Conservation (phyloP, 1,140 invertebrate species). For the Pinna nobilis region DNA sequence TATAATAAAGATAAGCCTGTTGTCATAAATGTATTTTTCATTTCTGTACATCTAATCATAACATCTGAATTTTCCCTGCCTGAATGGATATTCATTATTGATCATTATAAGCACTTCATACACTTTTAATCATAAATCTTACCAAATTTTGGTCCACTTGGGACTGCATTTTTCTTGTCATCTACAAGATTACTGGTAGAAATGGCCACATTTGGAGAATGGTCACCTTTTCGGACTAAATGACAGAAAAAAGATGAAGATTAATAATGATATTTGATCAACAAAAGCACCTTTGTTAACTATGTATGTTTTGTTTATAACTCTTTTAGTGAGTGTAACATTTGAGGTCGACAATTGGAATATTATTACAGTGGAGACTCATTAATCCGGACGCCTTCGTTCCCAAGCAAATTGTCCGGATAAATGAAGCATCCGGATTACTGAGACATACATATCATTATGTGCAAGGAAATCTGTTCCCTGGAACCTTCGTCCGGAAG, state of each 20-base stretch:
- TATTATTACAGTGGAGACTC: no score
- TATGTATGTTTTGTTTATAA: no score
- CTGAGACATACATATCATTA: no score
- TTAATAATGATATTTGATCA: not conserved
- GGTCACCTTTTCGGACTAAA: conserved; percentile 4
- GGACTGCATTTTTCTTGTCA: conserved; percentile 26
- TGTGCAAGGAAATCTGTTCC: no score
- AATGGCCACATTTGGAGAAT: conserved; percentile 1
- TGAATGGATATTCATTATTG: not conserved
- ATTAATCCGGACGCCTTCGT: no score
- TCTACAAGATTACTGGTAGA: conserved; percentile 8
- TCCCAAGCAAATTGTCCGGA: no score
- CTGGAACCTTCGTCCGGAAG: no score
- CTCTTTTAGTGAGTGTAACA: no score
- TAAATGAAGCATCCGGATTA: no score
- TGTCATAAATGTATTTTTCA: not conserved
- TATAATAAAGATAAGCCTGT: not conserved
- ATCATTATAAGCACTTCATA: not conserved
- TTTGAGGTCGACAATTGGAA: no score
- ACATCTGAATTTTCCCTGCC: not conserved
- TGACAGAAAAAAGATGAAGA: not conserved
- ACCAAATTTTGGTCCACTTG: conserved; percentile 81
- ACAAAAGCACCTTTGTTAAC: not conserved
- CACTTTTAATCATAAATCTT: conserved; percentile 19
- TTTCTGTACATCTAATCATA: not conserved